Evolutionary conservation across 2,113 vertebrate genomes (phyloP), one percentile per base, ranked within the genome.

Genomic region (Cygnus buccinator): DNA sequence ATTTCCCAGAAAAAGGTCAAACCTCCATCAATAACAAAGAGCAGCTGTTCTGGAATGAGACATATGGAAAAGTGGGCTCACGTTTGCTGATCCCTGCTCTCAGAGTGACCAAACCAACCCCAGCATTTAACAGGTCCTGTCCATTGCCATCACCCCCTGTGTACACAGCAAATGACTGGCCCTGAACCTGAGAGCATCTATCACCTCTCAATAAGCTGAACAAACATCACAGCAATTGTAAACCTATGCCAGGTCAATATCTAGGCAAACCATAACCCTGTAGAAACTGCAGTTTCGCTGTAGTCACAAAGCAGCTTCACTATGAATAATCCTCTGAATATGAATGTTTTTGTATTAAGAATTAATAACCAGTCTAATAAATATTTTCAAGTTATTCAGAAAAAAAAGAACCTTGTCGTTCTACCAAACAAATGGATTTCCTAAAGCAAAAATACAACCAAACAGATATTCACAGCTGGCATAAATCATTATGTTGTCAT

Each of bases 351-450:
- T 29, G 35, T 59, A 76, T 26, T 76, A 76, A 43, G 61, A 89
- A 90, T 76, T 86, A 62, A 92, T 81, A 78, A 63, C 12, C 4
- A 68, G 23, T 12, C 52, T 44, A 89, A 92, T 63, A 81, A 68
- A 72, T 72, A 72, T 23, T 84, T 95, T 89, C 12, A 65, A 67
- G 50, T 77, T 65, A 62, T 50, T 50, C 33, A 17, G 1, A 57
- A 68, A n/a, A 68, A 48, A 72, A 50, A 72, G 17, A 57, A 39
- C 41, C 26, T 13, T 75, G 39, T 58, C 65, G 37, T 87, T 68
- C 10, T 37, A 73, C 71, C 37, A 83, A 93, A 91, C 13, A 94
- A 88, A 93, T 87, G n/a, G 62, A 65, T 91, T 94, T 95, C 73
- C 39, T 31, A 75, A 89, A 79, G 61, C 57, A 84, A 77, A 91